A percentile compares a stretch with the other conserved stretches of the same genome.
phyloP scores from a whole-genome alignment of 1,140 invertebrate genomes.

The Heliconius nattereri region DNA sequence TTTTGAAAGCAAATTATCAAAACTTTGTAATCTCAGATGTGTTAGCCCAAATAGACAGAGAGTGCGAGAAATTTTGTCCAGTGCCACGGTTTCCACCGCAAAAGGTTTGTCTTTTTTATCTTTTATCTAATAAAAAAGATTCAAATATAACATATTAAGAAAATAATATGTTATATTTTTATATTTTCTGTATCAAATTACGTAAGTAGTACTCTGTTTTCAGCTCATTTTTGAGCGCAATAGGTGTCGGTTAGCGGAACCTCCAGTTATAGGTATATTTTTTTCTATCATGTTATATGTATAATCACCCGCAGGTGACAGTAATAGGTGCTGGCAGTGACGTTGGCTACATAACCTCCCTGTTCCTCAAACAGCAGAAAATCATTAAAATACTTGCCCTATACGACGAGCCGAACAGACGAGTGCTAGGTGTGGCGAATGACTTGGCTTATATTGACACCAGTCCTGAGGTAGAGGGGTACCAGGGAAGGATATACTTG shows the following conservation, averaged over 20 bases:
- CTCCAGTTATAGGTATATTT: too few species aligned
- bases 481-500: constrained; percentile 59
- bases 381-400: constrained; percentile 58
- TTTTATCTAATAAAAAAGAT: too few species aligned
- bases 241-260: too few species aligned
- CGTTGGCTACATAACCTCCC: constrained; percentile 58
- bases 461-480: constrained; percentile 60
- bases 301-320: constrained; percentile 48
- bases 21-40: constrained; percentile 62
- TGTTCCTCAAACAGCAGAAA: constrained; percentile 69
- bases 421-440: constrained; percentile 61
- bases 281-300: not conserved
- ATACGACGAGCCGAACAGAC: constrained; percentile 55
- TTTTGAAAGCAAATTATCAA: constrained; percentile 45
- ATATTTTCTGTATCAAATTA: too few species aligned
- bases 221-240: too few species aligned
- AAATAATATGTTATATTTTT: too few species aligned
- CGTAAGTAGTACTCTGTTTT: too few species aligned
- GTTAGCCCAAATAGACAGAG: constrained; percentile 53
- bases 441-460: constrained; percentile 73
- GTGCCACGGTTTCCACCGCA: constrained; percentile 56
- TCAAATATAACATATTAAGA: too few species aligned
- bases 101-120: constrained; percentile 51
- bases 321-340: constrained; percentile 67
- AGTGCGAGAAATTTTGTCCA: constrained; percentile 58